Percentiles rank a stretch among this genome's conserved stretches.
These are phyloP conservation scores for Neoaliturus tenellus DNA, from an alignment of 2,888 invertebrate species.

Conservation along the genomic window DNA sequence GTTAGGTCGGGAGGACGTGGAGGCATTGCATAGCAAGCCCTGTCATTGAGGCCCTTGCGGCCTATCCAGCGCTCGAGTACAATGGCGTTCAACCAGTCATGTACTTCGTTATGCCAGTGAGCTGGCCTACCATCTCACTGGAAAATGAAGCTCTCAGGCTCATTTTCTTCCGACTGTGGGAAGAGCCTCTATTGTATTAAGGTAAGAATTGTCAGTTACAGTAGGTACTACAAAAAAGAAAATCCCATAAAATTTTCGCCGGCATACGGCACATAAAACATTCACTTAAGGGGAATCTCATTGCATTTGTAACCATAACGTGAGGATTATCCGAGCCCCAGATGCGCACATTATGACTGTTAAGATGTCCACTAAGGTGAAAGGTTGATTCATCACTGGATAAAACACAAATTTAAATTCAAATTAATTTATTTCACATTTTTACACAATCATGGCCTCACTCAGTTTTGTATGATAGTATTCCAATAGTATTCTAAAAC, in stretches of 20 bases:
- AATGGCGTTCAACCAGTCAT: no score
- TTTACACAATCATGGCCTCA: no score
- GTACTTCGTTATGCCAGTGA: no score
- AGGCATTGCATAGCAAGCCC: no score
- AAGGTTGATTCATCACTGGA: background rate
- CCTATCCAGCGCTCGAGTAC: no score
- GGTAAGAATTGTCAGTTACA: background rate
- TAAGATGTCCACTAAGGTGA: background rate
- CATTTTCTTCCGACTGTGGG: background rate
- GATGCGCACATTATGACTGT: background rate
- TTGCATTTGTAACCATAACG: background rate
- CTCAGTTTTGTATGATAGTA: no score
- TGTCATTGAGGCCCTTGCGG: no score
- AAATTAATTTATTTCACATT: no score
- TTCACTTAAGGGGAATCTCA: conserved; percentile 4
- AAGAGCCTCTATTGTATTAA: conserved; percentile 6
- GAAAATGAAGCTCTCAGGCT: conserved; percentile 15
- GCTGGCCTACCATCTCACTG: conserved; percentile 32
- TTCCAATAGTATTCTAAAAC: no score
- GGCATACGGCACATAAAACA: conserved; percentile 20
- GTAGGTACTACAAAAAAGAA: conserved; percentile 20
- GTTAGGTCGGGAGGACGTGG: no score
- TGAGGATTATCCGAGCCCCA: conserved; percentile 27
- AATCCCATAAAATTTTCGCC: conserved; percentile 8
- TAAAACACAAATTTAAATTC: no score